Conservation (phyloP, 2,888 invertebrate species). For the Corythucha ciliata region DNA sequence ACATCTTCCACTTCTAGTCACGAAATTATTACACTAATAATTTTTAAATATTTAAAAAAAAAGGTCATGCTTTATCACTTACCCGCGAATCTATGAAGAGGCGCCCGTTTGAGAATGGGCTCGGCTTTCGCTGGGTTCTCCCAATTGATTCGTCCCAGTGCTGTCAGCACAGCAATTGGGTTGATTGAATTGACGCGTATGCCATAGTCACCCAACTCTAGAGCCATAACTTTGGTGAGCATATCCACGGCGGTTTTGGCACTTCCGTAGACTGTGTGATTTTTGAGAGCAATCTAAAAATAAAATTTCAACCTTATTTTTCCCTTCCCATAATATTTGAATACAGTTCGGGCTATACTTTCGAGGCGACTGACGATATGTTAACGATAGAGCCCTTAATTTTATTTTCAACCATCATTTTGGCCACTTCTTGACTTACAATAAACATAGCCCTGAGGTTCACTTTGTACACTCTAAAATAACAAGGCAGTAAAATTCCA, state of each 20-base stretch:
- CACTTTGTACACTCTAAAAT: conserved; percentile 55
- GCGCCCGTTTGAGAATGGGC: conserved; percentile 68
- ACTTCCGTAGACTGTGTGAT: conserved; percentile 73
- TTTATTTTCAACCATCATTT: conserved; percentile 60
- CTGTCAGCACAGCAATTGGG: conserved; percentile 90
- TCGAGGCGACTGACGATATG: conserved; percentile 78
- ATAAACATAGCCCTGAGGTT: conserved; percentile 81
- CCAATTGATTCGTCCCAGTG: conserved; percentile 78
- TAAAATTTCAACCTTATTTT: not conserved
- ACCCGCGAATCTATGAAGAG: conserved; percentile 68
- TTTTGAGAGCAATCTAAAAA: conserved; percentile 53
- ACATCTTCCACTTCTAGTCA: conserved; percentile 76
- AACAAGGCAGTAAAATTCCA: conserved; percentile 38
- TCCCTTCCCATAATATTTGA: no score
- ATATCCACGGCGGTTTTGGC: conserved; percentile 85
- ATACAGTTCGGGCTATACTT: no score
- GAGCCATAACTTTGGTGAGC: conserved; percentile 69
- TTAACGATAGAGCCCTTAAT: conserved; percentile 76
- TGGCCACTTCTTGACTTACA: conserved; percentile 71
- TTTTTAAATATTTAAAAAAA: conserved; percentile 43
- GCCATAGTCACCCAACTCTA: conserved; percentile 71
- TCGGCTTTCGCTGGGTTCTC: conserved; percentile 63
- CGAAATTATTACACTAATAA: no score
- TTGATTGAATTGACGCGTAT: conserved; percentile 89
- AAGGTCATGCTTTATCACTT: conserved; percentile 32